phyloP scores from a whole-genome alignment of 2,113 vertebrate species.

The Silurus glanis region DNA sequence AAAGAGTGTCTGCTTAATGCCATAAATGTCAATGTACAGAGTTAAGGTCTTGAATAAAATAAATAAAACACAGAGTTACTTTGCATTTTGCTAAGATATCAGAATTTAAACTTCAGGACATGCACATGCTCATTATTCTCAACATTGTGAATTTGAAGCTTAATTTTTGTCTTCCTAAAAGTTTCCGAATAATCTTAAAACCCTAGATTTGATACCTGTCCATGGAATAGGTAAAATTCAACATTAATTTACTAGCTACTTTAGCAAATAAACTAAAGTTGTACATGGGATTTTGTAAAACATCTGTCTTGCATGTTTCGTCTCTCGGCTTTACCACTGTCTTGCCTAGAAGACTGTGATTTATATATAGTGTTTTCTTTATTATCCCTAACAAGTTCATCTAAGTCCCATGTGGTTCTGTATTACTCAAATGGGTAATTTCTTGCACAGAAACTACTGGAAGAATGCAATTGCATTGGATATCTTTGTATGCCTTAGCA shows the following conservation, averaged over 20 bases:
- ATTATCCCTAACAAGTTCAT: not conserved
- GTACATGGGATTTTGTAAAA: not conserved
- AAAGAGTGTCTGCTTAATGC: too few relatives aligned
- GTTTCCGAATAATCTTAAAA: not conserved
- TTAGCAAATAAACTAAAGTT: not conserved
- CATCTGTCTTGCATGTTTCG: not conserved
- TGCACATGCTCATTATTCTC: not conserved
- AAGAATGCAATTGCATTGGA: not conserved
- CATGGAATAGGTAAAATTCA: not conserved
- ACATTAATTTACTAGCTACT: not conserved
- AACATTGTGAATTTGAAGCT: not conserved
- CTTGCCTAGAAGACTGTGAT: not conserved
- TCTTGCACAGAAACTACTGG: not conserved
- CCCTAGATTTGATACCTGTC: not conserved
- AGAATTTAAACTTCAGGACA: not conserved
- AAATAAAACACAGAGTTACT: not conserved
- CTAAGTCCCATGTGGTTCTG: not conserved
- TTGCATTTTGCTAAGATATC: not conserved
- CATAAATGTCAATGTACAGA: too few relatives aligned
- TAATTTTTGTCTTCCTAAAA: not conserved
- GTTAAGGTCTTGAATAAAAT: not conserved
- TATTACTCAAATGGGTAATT: not conserved
- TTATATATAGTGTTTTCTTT: not conserved
- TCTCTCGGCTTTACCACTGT: not conserved
- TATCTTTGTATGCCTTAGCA: not conserved